phyloP scores from a whole-genome alignment of 2,888 invertebrate species.

The Drosophila engyochracea region DNA sequence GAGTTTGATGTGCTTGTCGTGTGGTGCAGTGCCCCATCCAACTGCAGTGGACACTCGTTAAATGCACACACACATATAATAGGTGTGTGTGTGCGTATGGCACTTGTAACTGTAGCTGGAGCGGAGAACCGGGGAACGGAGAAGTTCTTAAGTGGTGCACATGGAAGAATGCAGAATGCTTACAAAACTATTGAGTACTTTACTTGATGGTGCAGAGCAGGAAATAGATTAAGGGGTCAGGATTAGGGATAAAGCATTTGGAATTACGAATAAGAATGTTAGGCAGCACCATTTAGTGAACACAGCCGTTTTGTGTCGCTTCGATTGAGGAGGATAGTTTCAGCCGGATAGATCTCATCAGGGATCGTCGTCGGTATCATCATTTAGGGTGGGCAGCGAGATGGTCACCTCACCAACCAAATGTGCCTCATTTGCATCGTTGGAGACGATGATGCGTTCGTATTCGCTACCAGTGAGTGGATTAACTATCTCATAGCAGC shows the following conservation, averaged over 20 bases:
- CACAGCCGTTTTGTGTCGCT: constrained; percentile 44
- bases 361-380: constrained; percentile 13
- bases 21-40: not conserved
- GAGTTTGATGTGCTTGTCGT: not conserved
- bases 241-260: not conserved
- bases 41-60: constrained; percentile 15
- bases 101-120: constrained; percentile 8
- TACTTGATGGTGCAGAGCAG: constrained; percentile 31
- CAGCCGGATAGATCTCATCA: not conserved
- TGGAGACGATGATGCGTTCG: constrained; percentile 76
- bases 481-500: constrained; percentile 78
- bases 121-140: not conserved
- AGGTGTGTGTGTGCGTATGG: constrained; percentile 21
- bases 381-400: constrained; percentile 71
- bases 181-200: constrained; percentile 48
- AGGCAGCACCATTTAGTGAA: constrained; percentile 34
- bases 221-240: not conserved
- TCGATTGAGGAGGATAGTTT: constrained; percentile 5
- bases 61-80: constrained; percentile 1
- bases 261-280: not conserved
- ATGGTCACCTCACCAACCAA: constrained; percentile 79
- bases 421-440: constrained; percentile 67
- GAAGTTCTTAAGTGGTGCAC: not conserved
- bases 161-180: constrained; percentile 9
- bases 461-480: constrained; percentile 64